Conservation (phyloP, 35 echinoderm and acorn worm genomes). For the Chiridota heheva region DNA sequence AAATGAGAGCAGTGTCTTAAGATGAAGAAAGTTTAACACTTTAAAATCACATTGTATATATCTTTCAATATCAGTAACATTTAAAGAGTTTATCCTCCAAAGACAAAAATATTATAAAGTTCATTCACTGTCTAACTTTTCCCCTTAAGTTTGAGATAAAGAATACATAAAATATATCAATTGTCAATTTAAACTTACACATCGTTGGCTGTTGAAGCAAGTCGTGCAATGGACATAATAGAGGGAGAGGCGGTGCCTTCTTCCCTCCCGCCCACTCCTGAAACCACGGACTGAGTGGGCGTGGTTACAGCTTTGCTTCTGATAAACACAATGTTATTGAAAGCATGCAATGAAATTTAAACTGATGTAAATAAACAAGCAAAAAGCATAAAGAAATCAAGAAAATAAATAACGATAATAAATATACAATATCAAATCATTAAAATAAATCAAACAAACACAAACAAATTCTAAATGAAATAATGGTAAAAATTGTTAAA, state of each 20-base stretch:
- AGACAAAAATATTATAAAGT: too few relatives aligned
- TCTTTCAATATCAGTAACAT: too few relatives aligned
- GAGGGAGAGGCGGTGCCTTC: constrained; percentile 29
- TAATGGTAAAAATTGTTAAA: too few relatives aligned
- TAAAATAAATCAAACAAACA: neutral
- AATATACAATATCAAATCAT: constrained; percentile 19
- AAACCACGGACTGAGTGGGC: constrained; percentile 11
- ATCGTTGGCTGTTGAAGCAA: constrained; percentile 57
- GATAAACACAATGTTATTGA: neutral
- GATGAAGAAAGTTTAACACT: too few relatives aligned
- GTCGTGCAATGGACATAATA: constrained; percentile 50
- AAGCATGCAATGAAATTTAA: neutral
- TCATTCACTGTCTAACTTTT: too few relatives aligned
- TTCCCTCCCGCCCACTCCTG: constrained; percentile 35
- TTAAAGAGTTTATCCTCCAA: too few relatives aligned
- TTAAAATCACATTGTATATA: too few relatives aligned
- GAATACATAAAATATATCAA: too few relatives aligned
- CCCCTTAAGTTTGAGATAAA: too few relatives aligned
- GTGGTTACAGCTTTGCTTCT: constrained; percentile 23
- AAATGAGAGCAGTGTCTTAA: too few relatives aligned
- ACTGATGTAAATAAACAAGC: constrained; percentile 1
- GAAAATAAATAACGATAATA: neutral
- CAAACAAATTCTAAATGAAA: neutral
- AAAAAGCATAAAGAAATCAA: constrained; percentile 16
- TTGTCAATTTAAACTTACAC: constrained; percentile 77